A percentile compares a stretch with the other conserved stretches of the same genome.
Evolutionary conservation across 53 echinoderm and acorn worm species (phyloP).

Genomic region (Holothuria scabra): DNA sequence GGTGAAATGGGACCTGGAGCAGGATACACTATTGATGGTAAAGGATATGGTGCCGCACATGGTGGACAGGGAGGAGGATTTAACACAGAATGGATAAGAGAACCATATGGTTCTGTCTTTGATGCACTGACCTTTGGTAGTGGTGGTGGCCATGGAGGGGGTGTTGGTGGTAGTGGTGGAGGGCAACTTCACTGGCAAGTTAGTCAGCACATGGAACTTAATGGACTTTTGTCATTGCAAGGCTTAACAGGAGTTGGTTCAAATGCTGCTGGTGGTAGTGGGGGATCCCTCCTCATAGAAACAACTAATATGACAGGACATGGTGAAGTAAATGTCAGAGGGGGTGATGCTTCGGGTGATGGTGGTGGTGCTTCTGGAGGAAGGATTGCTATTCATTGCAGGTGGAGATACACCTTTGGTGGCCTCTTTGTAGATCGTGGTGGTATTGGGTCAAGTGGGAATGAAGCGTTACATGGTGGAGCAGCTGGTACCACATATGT

Average conservation of each 20-base stretch:
- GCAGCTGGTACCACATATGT: conserved; percentile 89
- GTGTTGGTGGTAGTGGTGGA: conserved; percentile 86
- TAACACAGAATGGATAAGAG: conserved; percentile 60
- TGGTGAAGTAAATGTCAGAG: conserved; percentile 89
- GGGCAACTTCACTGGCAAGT: conserved; percentile 80
- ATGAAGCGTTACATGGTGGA: conserved; percentile 63
- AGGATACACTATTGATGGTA: conserved; percentile 57
- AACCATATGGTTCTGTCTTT: conserved; percentile 88
- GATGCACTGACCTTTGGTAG: conserved; percentile 71
- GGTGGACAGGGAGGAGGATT: conserved; percentile 91
- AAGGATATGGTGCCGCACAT: conserved; percentile 89
- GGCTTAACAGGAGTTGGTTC: conserved; percentile 61
- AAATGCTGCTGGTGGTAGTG: conserved; percentile 88
- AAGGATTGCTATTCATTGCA: conserved; percentile 86
- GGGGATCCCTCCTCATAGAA: conserved; percentile 83
- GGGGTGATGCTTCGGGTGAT: conserved; percentile 72
- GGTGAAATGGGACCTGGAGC: conserved; percentile 75
- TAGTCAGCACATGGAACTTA: conserved; percentile 82
- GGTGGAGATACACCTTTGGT: conserved; percentile 89
- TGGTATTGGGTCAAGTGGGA: conserved; percentile 60
- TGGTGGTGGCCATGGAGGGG: conserved; percentile 82
- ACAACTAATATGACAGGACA: conserved; percentile 92
- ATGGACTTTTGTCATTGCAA: conserved; percentile 75
- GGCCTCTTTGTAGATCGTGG: conserved; percentile 80
- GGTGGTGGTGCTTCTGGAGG: conserved; percentile 91